Base-by-base conservation (phyloP, 2,113 vertebrate species). In the Callospermophilus lateralis region DNA sequence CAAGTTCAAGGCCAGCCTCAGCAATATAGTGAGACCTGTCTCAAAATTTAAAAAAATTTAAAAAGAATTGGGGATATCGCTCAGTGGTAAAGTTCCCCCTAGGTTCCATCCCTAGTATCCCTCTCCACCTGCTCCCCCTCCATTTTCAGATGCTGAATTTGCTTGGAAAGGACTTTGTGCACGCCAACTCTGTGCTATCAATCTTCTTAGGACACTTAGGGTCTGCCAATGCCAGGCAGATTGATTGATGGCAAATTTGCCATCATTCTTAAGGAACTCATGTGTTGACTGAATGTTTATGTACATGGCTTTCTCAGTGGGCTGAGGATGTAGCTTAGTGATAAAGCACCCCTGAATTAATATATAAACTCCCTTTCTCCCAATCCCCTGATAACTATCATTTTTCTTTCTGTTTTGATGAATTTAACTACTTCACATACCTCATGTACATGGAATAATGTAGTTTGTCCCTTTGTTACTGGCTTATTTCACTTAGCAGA, bases 381-480 rank as follows among this genome's bases (percentile, higher is more conserved):
- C 30, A 26, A 42, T 5, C 45, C 37, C 0, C 39, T 55, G 16
- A 5, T 61, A 79, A 10, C 86, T 19, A 22, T 15, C 11, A 30
- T 58, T 81, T 19, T 80, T 2, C 48, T 81, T 90, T 93, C 34
- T 63, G 11, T 87, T 42, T 81, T 5, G 83, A 2, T 58, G 80
- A 93, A 32, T 80, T 67, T 67, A 73, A 80, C 53, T 85, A 24
- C 32, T 86, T 65, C 80, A 80, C 30, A 63, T n/a, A 39, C 20
- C 20, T 83, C 26, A 51, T 53, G 8, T 79, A 92, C 79, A 32
- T 84, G 63, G 73, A 96, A 26, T 77, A 72, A 93, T 74, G 20
- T 6, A 39, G 3, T 83, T 95, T 68, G 32, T 95, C 15, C 83
- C 67, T 81, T 84, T 93, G 55, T 86, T 67, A 76, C 48, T 84